Base-by-base conservation (phyloP, 2,113 vertebrate species). In the Lepus europaeus region DNA sequence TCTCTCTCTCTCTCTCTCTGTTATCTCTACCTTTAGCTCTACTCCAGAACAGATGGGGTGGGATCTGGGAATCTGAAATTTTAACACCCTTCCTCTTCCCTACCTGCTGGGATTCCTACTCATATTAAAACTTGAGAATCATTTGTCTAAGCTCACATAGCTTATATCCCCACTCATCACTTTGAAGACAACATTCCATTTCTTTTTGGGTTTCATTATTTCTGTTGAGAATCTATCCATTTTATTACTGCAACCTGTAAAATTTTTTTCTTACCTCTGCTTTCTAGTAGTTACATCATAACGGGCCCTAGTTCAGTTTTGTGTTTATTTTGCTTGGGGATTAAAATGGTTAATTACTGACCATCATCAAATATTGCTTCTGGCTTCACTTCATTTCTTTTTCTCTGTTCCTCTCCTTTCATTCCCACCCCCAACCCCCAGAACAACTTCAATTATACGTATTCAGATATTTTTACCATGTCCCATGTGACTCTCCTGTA, bases 321-420 rank as follows among this genome's bases (percentile, higher is more conserved):
- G 45, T 61, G 53, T 74, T 90, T 79, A 64, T 76, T 83, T 31
- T 68, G 76, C 4, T 83, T 91, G 59, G 6, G 17, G 36, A 73
- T 87, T 51, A 63, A 61, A 93, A 33, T 63, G 66, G 79, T 83
- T 68, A 90, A 82, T 90, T 53, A n/a, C 29, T 69, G 51, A 85
- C 29, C 9, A 74, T 61, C 33, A 61, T 59, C 36, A 90, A n/a
- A 66, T 66, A 77, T 16, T 90, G 39, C 53, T 61, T 90, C 70
- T 49, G 45, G 10, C 45, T 56, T 39, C 63, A 23, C 20, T 89
- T 80, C 61, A n/a, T 45, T 90, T 76, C 68, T 91, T 61, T 36
- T 25, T 72, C 36, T 64, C 63, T 51, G 31, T 14, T 72, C 87
- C 25, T 7, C 2, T 16, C 86, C 16, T 61, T 45, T 96, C 64